These are phyloP conservation scores for Hemibagrus guttatus DNA, from an alignment of 2,797 vertebrate species.

Conservation along the genomic window DNA sequence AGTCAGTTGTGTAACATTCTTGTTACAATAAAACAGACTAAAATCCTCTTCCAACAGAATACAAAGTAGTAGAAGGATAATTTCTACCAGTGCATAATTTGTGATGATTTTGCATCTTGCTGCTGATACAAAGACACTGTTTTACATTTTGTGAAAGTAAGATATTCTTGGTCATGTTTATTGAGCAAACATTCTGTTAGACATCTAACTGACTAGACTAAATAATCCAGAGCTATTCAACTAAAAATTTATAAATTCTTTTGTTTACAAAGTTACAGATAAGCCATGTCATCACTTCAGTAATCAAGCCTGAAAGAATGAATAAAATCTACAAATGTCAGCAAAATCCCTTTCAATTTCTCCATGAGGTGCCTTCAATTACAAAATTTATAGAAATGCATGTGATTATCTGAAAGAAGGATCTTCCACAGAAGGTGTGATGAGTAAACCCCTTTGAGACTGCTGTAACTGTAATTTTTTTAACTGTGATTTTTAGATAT, in stretches of 20 bases:
- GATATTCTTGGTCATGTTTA: neutral
- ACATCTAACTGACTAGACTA: neutral
- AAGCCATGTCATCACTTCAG: neutral
- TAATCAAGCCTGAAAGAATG: neutral
- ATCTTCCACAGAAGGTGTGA: neutral
- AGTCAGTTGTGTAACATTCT: neutral
- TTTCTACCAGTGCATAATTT: neutral
- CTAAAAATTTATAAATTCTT: neutral
- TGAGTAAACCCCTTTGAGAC: no score
- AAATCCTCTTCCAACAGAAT: neutral
- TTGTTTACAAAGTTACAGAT: neutral
- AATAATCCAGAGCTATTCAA: neutral
- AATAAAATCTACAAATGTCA: neutral
- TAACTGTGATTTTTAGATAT: no score
- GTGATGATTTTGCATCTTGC: neutral
- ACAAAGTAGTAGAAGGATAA: neutral
- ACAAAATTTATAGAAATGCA: neutral
- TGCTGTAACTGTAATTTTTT: neutral
- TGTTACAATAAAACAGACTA: slow-evolving; percentile 1
- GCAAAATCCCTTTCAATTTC: neutral
- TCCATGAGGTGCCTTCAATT: neutral
- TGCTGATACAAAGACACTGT: neutral
- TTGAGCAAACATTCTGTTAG: neutral
- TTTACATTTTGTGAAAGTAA: neutral
- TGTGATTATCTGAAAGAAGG: neutral